Evolutionary conservation across 23 tunicate genomes (phyloP).

Genomic region (Halocynthia roretzi): DNA sequence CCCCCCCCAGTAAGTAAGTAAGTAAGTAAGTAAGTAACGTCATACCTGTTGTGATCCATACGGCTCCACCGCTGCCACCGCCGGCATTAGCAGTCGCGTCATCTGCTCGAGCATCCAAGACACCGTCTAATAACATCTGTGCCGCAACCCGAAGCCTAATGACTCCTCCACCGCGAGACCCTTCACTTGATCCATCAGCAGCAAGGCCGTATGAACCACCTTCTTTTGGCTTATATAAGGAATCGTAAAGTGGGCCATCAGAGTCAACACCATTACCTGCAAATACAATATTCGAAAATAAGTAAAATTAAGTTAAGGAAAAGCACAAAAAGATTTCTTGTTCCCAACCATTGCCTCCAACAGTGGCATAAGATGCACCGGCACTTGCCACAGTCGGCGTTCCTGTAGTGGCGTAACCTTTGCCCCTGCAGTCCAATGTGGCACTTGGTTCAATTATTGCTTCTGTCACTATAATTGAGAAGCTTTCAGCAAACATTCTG

Average conservation of each 20-base stretch:
- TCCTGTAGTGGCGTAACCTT: slow-evolving; percentile 3
- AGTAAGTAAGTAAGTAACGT: no score
- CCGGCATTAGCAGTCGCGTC: slow-evolving; percentile 20
- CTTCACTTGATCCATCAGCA: not conserved
- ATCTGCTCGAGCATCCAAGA: slow-evolving; percentile 26
- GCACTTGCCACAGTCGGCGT: slow-evolving; percentile 8
- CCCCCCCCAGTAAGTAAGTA: no score
- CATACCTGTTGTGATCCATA: slow-evolving; percentile 17
- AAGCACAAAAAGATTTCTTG: not conserved
- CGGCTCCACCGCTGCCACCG: slow-evolving; percentile 29
- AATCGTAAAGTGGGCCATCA: slow-evolving; percentile 16
- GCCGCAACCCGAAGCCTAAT: slow-evolving; percentile 6
- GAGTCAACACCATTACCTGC: no score
- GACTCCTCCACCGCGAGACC: slow-evolving; percentile 26
- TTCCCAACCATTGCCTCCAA: slow-evolving; percentile 22
- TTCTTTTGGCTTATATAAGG: slow-evolving; percentile 17
- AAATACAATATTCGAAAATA: no score
- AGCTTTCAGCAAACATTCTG: slow-evolving; percentile 12
- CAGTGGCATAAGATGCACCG: slow-evolving; percentile 27
- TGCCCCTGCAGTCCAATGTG: slow-evolving; percentile 14
- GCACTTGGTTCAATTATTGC: slow-evolving; percentile 15
- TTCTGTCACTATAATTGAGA: slow-evolving; percentile 17
- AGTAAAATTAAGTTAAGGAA: no score
- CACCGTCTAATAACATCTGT: slow-evolving; percentile 9
- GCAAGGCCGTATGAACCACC: slow-evolving; percentile 21